Base-by-base conservation (phyloP, 2,888 invertebrate species). In the Leuctra nigra region DNA sequence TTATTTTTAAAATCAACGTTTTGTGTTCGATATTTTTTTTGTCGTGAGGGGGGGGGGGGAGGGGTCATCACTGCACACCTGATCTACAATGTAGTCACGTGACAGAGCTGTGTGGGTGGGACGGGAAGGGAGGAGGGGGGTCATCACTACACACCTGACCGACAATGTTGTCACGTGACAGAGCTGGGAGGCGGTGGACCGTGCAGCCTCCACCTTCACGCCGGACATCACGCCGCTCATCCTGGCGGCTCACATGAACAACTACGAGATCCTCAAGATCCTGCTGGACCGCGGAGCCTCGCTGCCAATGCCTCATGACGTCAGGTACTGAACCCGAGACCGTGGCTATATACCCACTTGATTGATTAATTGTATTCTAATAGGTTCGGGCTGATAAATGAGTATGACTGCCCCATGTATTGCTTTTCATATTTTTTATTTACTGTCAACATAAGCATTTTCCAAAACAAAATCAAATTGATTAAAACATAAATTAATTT, bases 191-290 rank as follows among this genome's bases (percentile, higher is more conserved):
- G 81, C 83, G 14, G 84, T 89, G 20, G 89, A 91, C 67, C 73
- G 84, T 33, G 79, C 86, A 33, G 83, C 86, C 47, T 87, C 91
- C 0, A 87, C 88, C 52, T 94, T 96, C 75, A 96, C 96, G 0
- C 84, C 91, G 0, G 97, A 97, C 72, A 93, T 97, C 69, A 97
- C 97, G 3, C 96, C 97, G 0, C 78, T 97, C 54, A 92, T 95
- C 68, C 78, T 97, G 64, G 96, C 96, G 2, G 92, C 95, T 16
- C 97, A 97, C 71, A 85, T 90, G 72, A 95, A 97, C 76, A 96
- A 96, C 76, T 97, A 96, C 72, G 96, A 97, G 77, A 96, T 96
- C 68, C 81, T 97, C 53, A 96, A 96, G 77, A 84, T 96, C 62
- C 80, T 97, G 14, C 76, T 97, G 63, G 95, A 96, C 73, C 78